Evolutionary conservation across 2,888 invertebrate species (phyloP), one percentile per base, ranked within the genome.

Genomic region (Cremastinae sp.): DNA sequence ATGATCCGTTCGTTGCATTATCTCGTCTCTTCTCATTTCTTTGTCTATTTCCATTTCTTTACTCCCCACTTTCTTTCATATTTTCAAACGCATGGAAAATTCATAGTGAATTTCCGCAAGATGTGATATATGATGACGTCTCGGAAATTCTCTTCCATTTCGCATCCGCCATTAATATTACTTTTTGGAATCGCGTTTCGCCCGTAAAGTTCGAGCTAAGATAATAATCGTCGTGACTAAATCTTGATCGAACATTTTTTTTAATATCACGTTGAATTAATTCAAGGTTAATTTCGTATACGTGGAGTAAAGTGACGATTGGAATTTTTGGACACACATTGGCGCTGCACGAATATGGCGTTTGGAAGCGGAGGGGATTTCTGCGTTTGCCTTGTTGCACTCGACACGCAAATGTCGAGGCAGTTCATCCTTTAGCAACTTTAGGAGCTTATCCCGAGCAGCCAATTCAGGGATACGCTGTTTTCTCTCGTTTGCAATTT

Each of bases 401-500:
- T 14, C 47, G 12, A 12, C 14, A 61, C 59, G 28, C 28, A 28
- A 28, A 28, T 37, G 41, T 45, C 56, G 45, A 69, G 59, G 22
- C 20, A 28, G n/a, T 20, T 59, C 35, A 39, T 16, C 37, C 51
- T 58, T 20, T 14, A 56, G 20, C 39, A 49, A 49, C 47, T 28
- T 41, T n/a, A n/a, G 10, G n/a, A 39, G 39, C 56, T 68, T 37
- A 20, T 59, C 37, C 22, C 18, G 28, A 47, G 35, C 20, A 18
- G 41, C 45, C 56, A 53, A 58, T 53, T 51, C 49, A 49, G 7
- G 59, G 39, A 35, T 18, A 28, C 35, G 7, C 35, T 59, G 2
- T 61, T 59, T 73, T 65, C 53, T 35, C 69, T 76, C 74, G 69
- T 69, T 76, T 69, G 76, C 73, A 73, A 73, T 73, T 74, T 78